Base-by-base conservation (phyloP, 2,797 vertebrate genomes). In the Ctenopoma multispine region DNA sequence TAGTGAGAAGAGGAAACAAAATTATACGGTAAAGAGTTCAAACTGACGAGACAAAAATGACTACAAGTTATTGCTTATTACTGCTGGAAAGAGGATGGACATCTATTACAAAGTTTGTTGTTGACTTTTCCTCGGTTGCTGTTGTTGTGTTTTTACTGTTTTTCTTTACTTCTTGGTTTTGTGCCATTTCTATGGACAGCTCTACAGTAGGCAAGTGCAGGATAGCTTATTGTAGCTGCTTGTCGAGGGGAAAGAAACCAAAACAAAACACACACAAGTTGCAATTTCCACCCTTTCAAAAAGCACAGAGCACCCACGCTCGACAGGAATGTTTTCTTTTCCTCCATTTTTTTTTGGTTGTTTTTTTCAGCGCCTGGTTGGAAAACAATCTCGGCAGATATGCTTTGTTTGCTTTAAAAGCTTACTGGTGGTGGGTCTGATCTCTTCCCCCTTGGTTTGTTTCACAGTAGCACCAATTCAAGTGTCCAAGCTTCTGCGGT, bases 41-140 rank as follows among this genome's bases (percentile, higher is more conserved):
- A 87, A 85, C 51, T 66, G 77, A 84, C 18, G 14, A 81, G 79
- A 81, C 60, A 79, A 84, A 83, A 77, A 74, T 12, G 31, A 85
- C 75, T 75, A 87, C 53, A 83, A 59, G 87, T 94, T 95, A 95
- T 95, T 95, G 94, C 94, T 95, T 87, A 78, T 92, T 93, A 92
- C 91, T 92, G 94, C 92, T 94, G 90, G 92, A 88, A 73, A 85
- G 55, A 89, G 80, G 79, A 87, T 83, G 76, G 81, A 88, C 79
- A 54, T 89, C 81, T 87, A 75, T 81, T 85, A 83, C 80, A 84
- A 83, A 82, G 81, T 81, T 61, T 82, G 51, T 69, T 17, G 65
- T 82, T 67, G 44, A 75, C 61, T 54, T 60, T 88, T 78, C 65
- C 48, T 80, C 63, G n/a, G 78, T 83, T 78, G 80, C 72, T 71